Conservation (phyloP, 2,888 invertebrate species). For the Coelinius sp. region DNA sequence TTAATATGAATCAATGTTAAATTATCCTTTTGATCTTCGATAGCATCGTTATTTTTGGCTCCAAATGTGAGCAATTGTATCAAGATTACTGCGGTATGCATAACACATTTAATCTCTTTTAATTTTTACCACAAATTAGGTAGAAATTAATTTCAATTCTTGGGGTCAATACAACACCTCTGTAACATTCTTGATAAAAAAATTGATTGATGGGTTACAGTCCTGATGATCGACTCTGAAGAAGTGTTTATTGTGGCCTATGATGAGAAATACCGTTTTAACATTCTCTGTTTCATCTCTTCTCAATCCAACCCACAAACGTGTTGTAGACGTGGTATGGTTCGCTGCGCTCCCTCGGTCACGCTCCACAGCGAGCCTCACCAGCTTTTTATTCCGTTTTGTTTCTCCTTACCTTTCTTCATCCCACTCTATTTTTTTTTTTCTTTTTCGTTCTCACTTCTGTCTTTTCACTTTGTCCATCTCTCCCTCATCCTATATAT, state of each 20-base stretch:
- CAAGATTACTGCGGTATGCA: no score
- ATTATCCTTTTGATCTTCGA: no score
- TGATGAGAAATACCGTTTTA: neutral
- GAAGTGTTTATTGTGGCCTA: neutral
- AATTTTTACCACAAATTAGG: no score
- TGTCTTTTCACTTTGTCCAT: neutral
- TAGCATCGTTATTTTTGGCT: no score
- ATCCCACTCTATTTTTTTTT: constrained; percentile 4
- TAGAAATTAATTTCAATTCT: neutral
- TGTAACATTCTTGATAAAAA: neutral
- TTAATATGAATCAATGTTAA: no score
- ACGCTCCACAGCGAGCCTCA: constrained; percentile 56
- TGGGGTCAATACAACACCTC: neutral
- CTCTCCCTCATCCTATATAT: constrained; percentile 24
- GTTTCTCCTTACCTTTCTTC: constrained; percentile 16
- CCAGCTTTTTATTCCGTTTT: constrained; percentile 41
- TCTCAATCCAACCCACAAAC: constrained; percentile 27
- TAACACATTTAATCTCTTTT: no score
- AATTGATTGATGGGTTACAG: neutral
- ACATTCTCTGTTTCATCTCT: constrained; percentile 6
- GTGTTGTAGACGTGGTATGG: constrained; percentile 50
- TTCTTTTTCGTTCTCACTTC: constrained; percentile 34
- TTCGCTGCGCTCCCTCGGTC: constrained; percentile 51
- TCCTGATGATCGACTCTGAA: neutral
- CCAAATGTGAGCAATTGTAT: no score